Conservation (phyloP, 2,888 invertebrate genomes). For the Chrysopilus asiliformis region DNA sequence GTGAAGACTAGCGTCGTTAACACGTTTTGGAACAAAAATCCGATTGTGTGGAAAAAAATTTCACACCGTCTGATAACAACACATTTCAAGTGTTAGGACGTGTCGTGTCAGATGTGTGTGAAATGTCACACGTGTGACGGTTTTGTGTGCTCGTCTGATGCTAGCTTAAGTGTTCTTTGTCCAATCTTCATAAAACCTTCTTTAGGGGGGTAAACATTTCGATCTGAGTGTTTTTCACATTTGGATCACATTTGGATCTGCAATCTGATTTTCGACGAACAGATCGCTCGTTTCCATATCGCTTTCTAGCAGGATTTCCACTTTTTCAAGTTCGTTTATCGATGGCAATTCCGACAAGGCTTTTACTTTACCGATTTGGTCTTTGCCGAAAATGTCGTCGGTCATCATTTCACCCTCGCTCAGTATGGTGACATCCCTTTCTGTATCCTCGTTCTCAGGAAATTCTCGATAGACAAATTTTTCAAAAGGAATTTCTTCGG, state of each 20-base stretch:
- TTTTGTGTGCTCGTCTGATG: too few relatives aligned
- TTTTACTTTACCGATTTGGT: not conserved
- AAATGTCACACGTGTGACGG: too few relatives aligned
- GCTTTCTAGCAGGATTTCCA: constrained; percentile 7
- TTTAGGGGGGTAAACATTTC: too few relatives aligned
- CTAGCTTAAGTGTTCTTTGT: too few relatives aligned
- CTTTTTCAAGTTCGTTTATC: constrained; percentile 4
- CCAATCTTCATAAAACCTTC: too few relatives aligned
- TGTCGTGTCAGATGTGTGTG: too few relatives aligned
- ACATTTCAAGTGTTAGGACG: too few relatives aligned
- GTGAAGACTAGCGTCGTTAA: too few relatives aligned
- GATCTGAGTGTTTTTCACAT: too few relatives aligned
- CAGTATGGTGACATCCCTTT: constrained; percentile 3
- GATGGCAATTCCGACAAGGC: not conserved
- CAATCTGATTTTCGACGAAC: constrained; percentile 5
- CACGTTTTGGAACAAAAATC: too few relatives aligned
- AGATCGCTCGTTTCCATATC: constrained; percentile 8
- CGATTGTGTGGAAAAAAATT: too few relatives aligned
- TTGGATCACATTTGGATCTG: constrained; percentile 3
- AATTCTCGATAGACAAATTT: constrained; percentile 9
- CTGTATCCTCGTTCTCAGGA: constrained; percentile 7
- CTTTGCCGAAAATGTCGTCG: constrained; percentile 7
- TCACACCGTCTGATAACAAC: too few relatives aligned
- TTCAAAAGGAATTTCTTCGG: constrained; percentile 8
- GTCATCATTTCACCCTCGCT: constrained; percentile 1